phyloP scores from a whole-genome alignment of 1,140 invertebrate genomes.

The Drosophila littoralis region DNA sequence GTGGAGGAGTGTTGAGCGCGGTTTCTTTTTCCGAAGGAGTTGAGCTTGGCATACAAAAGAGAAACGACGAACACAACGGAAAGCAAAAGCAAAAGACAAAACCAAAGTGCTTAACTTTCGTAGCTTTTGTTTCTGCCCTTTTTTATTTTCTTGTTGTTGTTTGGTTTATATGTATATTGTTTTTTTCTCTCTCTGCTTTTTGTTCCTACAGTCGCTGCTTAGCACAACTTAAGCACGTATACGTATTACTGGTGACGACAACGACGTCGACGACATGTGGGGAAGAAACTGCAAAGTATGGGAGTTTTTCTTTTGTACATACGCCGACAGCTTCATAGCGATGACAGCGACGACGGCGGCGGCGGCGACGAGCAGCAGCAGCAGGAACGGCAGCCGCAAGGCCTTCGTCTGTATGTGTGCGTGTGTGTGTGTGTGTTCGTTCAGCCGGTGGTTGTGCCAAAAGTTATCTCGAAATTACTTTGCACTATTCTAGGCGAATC shows the following conservation, averaged over 20 bases:
- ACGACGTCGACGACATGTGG: constrained; percentile 56
- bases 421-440: constrained; percentile 8
- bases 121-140: constrained; percentile 56
- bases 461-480: constrained; percentile 45
- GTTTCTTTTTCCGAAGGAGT: constrained; percentile 49
- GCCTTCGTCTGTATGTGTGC: neutral
- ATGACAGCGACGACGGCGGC: constrained; percentile 8
- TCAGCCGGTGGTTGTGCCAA: constrained; percentile 50
- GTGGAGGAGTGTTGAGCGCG: constrained; percentile 53
- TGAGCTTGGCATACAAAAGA: constrained; percentile 35
- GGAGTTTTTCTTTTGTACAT: constrained; percentile 53
- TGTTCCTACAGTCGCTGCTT: constrained; percentile 44
- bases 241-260: constrained; percentile 46
- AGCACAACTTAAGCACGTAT: constrained; percentile 80
- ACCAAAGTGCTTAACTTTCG: constrained; percentile 50
- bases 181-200: constrained; percentile 13
- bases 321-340: constrained; percentile 58
- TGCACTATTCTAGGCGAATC: constrained; percentile 37
- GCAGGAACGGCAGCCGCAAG: constrained; percentile 12
- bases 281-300: constrained; percentile 76
- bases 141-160: constrained; percentile 51
- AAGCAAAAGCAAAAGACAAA: constrained; percentile 47
- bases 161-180: constrained; percentile 56
- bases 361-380: constrained; percentile 8
- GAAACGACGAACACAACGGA: constrained; percentile 46